phyloP scores from a whole-genome alignment of 2,113 vertebrate genomes.

The Henicopernis longicauda region DNA sequence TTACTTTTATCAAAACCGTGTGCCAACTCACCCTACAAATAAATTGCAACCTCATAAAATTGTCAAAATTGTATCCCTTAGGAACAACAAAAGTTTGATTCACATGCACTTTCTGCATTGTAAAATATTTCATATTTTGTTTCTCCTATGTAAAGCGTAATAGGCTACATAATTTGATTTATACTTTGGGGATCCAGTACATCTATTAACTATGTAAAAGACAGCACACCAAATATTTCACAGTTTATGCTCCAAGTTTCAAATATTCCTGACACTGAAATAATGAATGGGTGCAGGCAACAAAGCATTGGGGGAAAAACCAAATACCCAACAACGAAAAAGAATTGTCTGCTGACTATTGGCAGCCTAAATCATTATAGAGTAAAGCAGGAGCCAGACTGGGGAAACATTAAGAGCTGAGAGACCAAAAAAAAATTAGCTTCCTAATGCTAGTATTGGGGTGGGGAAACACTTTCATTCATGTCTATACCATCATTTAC shows the following conservation, averaged over 20 bases:
- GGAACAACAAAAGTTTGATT: conserved; percentile 5
- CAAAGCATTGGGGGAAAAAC: neutral
- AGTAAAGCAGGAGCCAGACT: neutral
- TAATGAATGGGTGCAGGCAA: neutral
- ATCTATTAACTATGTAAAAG: conserved; percentile 37
- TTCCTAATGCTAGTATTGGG: neutral
- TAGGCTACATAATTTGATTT: conserved; percentile 22
- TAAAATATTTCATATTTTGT: conserved; percentile 21
- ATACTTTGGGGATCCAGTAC: neutral
- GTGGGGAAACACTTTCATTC: neutral
- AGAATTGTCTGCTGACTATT: neutral
- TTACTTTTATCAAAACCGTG: neutral
- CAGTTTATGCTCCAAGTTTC: neutral
- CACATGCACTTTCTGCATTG: neutral
- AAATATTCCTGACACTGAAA: neutral
- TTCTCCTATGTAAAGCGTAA: neutral
- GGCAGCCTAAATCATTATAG: neutral
- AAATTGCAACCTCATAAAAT: conserved; percentile 44
- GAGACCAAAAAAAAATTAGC: neutral
- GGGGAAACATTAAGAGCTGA: neutral
- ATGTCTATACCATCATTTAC: neutral
- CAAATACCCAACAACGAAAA: neutral
- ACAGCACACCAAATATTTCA: neutral
- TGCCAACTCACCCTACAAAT: neutral
- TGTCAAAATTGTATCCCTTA: conserved; percentile 28